Conservation (phyloP, 2,113 vertebrate species). For the Nematolebias whitei region DNA sequence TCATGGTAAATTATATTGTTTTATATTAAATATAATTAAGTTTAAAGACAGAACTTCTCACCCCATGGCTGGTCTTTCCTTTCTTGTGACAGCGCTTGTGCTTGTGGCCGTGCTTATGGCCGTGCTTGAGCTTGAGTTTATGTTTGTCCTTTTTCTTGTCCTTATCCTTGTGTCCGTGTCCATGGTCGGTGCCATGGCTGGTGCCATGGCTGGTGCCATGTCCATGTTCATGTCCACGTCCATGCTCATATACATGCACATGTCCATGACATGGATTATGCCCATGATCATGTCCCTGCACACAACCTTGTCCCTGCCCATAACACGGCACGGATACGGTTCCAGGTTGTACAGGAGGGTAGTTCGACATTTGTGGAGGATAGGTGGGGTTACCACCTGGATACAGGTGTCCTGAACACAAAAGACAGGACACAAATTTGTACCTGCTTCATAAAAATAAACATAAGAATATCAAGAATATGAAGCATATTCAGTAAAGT, state of each 20-base stretch:
- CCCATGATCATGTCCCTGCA: too few species aligned
- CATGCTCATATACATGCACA: too few species aligned
- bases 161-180: constrained; percentile 6
- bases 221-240: too few species aligned
- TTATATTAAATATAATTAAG: too few species aligned
- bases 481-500: too few species aligned
- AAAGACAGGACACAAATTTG: not conserved
- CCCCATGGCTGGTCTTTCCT: constrained; percentile 56
- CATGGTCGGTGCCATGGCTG: accelerated
- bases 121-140: too few species aligned
- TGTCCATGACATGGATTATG: too few species aligned
- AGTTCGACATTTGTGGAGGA: constrained; percentile 31
- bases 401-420: constrained; percentile 43
- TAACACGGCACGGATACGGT: not conserved
- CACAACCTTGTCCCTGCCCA: not conserved
- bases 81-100: constrained; percentile 58
- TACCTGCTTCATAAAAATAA: not conserved
- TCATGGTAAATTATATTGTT: not conserved
- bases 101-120: constrained; percentile 41
- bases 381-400: constrained; percentile 36
- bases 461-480: not conserved
- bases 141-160: too few species aligned
- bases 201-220: too few species aligned
- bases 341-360: constrained; percentile 41
- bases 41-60: constrained; percentile 36